A percentile compares a stretch with the other conserved stretches of the same genome.
Evolutionary conservation across 2,113 vertebrate species (phyloP).

Genomic region (Poeciliopsis turrubarensis): DNA sequence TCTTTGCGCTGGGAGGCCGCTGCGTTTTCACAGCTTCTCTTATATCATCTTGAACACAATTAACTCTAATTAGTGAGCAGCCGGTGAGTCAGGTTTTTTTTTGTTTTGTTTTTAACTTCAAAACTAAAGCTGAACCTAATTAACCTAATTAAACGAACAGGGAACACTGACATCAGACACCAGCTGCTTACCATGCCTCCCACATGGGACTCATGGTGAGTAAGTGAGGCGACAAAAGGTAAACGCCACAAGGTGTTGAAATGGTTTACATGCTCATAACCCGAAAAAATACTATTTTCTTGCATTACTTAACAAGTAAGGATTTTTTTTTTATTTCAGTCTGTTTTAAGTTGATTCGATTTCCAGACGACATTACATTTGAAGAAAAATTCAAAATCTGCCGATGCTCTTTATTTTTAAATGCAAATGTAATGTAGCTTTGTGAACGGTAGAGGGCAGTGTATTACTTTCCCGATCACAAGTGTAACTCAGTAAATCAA

Average conservation of each 20-base stretch:
- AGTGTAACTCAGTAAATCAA: too few species aligned
- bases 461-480: neutral
- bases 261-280: too few species aligned
- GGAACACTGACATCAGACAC: too few species aligned
- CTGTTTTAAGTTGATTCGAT: neutral
- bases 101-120: too few species aligned
- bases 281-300: neutral
- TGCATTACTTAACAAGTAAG: neutral
- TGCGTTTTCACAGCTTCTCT: neutral
- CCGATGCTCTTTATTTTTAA: accelerated
- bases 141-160: constrained; percentile 18
- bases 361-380: neutral
- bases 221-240: too few species aligned
- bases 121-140: constrained; percentile 31
- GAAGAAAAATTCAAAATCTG: neutral
- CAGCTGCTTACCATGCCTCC: too few species aligned
- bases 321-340: neutral
- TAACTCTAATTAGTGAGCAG: constrained; percentile 45
- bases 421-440: constrained; percentile 10
- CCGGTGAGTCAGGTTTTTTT: neutral
- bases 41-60: constrained; percentile 24
- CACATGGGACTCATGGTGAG: too few species aligned
- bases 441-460: constrained; percentile 49
- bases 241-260: too few species aligned
- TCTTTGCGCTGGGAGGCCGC: neutral